Evolutionary conservation across 2,113 vertebrate species (phyloP), one percentile per base, ranked within the genome.

Genomic region (Strix uralensis): DNA sequence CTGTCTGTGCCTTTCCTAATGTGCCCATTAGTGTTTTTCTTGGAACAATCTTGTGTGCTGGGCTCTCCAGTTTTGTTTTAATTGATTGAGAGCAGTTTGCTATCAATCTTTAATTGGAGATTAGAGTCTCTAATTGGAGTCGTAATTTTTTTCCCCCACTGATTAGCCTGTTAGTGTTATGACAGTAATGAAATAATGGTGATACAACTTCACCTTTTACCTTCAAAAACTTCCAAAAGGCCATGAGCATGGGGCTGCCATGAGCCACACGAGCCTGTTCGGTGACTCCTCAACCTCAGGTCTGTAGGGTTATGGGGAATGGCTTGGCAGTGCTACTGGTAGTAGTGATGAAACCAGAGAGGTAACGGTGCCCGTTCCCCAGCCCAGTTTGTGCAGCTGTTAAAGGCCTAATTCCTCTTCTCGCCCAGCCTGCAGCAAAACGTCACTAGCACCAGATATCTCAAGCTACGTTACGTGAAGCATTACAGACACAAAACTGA

Each of bases 201-300:
- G 13, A n/a, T 47, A 11, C 11, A 42, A 7, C 36, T 49, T 86
- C 78, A 85, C 32, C 32, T 55, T 61, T 55, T 67, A 15, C 57
- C 42, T 67, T 63, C 49, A 46, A 3, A 74, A 13, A 4, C 63
- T 44, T 54, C 21, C 18, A 9, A 4, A 25, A 52, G 73, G 49
- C 34, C 15, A 0, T 0, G 4, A 61, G 66, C 54, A 5, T 1
- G 1, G 44, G 47, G 36, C 84, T 51, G 30, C 2, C 2, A 0
- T 38, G 38, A 38, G 38, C 38, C 38, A 38, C 46, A 8, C 20
- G 2, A 4, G 11, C 27, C 61, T 17, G 29, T 19, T 5, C 19
- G 63, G 67, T 1, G 0, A 0, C 14, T 55, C 36, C 13, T 54
- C 26, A 15, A 5, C 65, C 79, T 58, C 47, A 2, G 36, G 13